A percentile compares a stretch with the other conserved stretches of the same genome.
Conservation (phyloP, 2,888 invertebrate genomes). For the Clivina fossor region DNA sequence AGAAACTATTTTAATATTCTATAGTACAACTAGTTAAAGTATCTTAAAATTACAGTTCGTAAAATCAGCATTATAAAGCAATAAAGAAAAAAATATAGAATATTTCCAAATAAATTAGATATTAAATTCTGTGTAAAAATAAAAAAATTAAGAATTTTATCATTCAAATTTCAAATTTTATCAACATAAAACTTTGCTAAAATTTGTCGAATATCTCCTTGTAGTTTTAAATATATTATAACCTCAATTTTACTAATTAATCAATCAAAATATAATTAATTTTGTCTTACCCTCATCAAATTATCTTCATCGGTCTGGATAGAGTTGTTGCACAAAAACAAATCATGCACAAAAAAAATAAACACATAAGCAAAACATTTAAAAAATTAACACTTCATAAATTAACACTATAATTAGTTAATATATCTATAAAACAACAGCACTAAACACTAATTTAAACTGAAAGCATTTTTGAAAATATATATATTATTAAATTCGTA, state of each 20-base stretch:
- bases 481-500: too few species aligned
- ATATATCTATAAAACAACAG: too few species aligned
- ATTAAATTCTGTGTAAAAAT: neutral
- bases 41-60: too few species aligned
- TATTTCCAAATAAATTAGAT: too few species aligned
- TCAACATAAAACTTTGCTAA: neutral
- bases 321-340: slow-evolving; percentile 50
- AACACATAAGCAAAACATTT: slow-evolving; percentile 36
- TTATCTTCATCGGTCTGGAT: slow-evolving; percentile 67
- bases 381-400: too few species aligned
- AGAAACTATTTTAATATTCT: too few species aligned
- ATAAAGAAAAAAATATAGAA: too few species aligned
- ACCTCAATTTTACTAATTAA: neutral
- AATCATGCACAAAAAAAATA: slow-evolving; percentile 48
- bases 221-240: neutral
- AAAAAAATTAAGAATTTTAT: neutral
- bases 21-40: too few species aligned
- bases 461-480: too few species aligned
- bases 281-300: slow-evolving; percentile 70
- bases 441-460: too few species aligned
- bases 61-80: too few species aligned
- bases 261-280: slow-evolving; percentile 9
- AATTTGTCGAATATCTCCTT: neutral
- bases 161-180: neutral
- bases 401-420: too few species aligned